phyloP scores from a whole-genome alignment of 2,888 invertebrate genomes.

The Synanthedon formicaeformis region DNA sequence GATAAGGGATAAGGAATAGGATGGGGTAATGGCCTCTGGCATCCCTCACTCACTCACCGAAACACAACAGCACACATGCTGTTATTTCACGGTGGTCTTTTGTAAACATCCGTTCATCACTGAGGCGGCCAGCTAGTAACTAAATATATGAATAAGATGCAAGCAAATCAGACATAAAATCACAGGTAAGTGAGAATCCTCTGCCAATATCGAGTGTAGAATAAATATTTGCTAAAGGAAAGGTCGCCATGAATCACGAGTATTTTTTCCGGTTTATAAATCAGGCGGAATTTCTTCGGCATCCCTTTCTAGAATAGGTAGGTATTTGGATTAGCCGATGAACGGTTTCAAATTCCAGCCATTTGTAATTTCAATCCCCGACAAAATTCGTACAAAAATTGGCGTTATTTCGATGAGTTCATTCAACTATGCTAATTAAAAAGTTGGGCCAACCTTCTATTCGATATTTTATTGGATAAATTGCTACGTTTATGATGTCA shows the following conservation, averaged over 20 bases:
- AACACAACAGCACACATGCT: too few species aligned
- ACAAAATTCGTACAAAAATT: not conserved
- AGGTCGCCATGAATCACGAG: slow-evolving; percentile 25
- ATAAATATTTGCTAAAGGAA: slow-evolving; percentile 9
- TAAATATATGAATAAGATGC: not conserved
- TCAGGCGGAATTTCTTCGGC: slow-evolving; percentile 11
- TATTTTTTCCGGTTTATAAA: slow-evolving; percentile 33
- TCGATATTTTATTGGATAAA: not conserved
- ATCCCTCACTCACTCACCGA: too few species aligned
- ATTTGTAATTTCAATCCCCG: not conserved
- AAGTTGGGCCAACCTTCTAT: not conserved
- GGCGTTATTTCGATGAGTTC: not conserved
- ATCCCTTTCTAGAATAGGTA: not conserved
- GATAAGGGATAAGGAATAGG: too few species aligned
- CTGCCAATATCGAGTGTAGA: not conserved
- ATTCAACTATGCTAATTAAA: not conserved
- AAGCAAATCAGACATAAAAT: not conserved
- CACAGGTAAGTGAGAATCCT: not conserved
- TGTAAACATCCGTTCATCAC: too few species aligned
- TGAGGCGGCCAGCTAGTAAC: too few species aligned
- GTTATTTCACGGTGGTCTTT: too few species aligned
- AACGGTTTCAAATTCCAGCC: not conserved
- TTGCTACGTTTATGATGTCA: not conserved
- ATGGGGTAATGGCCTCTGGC: too few species aligned
- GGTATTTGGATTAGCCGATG: not conserved